Evolutionary conservation across 2,113 vertebrate species (phyloP).

Genomic region (Channa maculata): DNA sequence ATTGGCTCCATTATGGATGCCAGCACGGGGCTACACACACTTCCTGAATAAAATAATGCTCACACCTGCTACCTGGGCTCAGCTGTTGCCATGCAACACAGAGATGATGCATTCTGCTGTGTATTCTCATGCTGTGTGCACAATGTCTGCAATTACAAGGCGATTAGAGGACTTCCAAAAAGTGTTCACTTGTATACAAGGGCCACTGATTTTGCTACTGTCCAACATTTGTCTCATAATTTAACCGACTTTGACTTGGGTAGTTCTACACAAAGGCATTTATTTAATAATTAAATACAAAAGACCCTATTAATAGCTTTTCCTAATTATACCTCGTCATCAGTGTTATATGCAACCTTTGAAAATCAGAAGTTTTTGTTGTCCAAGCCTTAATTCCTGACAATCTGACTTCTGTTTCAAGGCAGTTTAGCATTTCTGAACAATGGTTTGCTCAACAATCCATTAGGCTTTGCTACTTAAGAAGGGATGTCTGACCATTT

Average conservation of each 20-base stretch:
- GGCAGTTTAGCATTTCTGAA: conserved; percentile 13
- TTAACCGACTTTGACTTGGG: conserved; percentile 11
- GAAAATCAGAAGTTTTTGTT: background rate
- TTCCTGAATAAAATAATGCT: conserved; percentile 74
- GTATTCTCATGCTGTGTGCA: conserved; percentile 60
- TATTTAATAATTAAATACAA: too few species aligned
- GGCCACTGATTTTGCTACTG: conserved; percentile 23
- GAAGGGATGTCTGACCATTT: conserved; percentile 47
- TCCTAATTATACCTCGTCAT: too few species aligned
- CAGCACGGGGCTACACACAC: conserved; percentile 69
- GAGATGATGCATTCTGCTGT: conserved; percentile 61
- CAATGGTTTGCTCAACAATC: conserved; percentile 21
- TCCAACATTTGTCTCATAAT: conserved; percentile 12
- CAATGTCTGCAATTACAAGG: conserved; percentile 68
- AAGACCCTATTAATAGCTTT: too few species aligned
- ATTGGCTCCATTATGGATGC: conserved; percentile 77
- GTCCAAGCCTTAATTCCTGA: background rate
- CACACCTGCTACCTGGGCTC: conserved; percentile 79
- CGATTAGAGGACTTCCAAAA: conserved; percentile 65
- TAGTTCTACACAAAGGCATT: background rate
- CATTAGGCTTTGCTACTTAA: conserved; percentile 22
- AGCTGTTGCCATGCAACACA: conserved; percentile 75
- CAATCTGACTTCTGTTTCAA: background rate
- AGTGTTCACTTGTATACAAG: conserved; percentile 45
- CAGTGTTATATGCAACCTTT: too few species aligned